These are phyloP conservation scores for Thrips palmi DNA, from an alignment of 1,140 invertebrate species.

Conservation along the genomic window DNA sequence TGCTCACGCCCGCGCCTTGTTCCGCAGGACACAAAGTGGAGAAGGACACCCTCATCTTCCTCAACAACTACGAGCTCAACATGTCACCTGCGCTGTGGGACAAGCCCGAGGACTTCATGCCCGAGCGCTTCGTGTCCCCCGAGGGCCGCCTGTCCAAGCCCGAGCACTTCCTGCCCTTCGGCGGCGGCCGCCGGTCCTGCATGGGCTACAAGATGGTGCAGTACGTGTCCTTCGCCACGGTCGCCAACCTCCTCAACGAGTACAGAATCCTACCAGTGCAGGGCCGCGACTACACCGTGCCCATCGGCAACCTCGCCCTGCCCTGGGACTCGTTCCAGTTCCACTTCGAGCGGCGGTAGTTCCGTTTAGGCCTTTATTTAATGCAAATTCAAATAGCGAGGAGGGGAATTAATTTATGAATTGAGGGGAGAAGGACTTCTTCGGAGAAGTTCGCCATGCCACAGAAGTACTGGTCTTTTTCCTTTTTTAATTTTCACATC, in stretches of 20 bases:
- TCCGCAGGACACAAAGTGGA: constrained; percentile 40
- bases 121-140: constrained; percentile 48
- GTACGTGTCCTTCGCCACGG: constrained; percentile 48
- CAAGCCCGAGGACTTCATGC: constrained; percentile 47
- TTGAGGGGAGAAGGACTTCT: too few species aligned
- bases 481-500: too few species aligned
- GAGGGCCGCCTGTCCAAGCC: constrained; percentile 24
- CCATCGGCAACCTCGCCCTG: constrained; percentile 18
- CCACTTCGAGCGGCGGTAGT: constrained; percentile 13
- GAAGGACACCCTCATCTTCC: constrained; percentile 65
- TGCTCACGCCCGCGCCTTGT: neutral
- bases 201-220: constrained; percentile 72
- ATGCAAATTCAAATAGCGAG: too few species aligned
- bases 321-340: constrained; percentile 18
- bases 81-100: constrained; percentile 54
- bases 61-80: constrained; percentile 77
- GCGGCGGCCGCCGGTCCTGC: constrained; percentile 68
- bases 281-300: constrained; percentile 14
- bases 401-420: too few species aligned
- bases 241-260: constrained; percentile 42
- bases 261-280: constrained; percentile 14
- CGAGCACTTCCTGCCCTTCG: constrained; percentile 69
- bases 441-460: too few species aligned
- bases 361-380: too few species aligned
- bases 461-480: too few species aligned